Conservation (phyloP, 2,888 invertebrate genomes). For the Emmelina monodactyla region DNA sequence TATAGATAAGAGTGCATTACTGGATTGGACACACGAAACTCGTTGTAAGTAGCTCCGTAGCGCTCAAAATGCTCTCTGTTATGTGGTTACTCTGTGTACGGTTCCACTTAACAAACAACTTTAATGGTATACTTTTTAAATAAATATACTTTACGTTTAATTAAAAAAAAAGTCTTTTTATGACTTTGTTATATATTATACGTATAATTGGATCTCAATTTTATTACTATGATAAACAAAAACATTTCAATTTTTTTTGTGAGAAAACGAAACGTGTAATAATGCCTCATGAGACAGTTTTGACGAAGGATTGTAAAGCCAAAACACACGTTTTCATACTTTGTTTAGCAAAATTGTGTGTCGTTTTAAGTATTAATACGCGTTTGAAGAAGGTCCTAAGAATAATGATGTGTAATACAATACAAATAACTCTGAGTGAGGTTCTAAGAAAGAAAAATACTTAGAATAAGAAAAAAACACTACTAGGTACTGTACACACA, state of each 20-base stretch:
- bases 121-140: too few species aligned
- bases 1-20: slow-evolving; percentile 43
- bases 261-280: too few species aligned
- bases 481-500: too few species aligned
- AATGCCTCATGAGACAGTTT: not conserved
- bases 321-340: slow-evolving; percentile 5
- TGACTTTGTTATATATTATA: slow-evolving; percentile 1
- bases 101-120: too few species aligned
- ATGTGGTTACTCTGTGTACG: too few species aligned
- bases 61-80: too few species aligned
- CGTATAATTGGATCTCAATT: not conserved
- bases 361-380: slow-evolving; percentile 19
- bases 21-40: slow-evolving; percentile 43
- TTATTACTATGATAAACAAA: too few species aligned
- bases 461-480: not conserved
- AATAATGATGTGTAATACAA: not conserved
- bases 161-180: not conserved
- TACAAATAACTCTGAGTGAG: not conserved
- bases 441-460: not conserved
- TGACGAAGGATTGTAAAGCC: slow-evolving; percentile 6
- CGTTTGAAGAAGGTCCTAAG: slow-evolving; percentile 23
- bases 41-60: too few species aligned
- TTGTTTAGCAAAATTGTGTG: slow-evolving; percentile 8
- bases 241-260: too few species aligned
- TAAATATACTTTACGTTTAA: too few species aligned